phyloP scores from a whole-genome alignment of 2,797 vertebrate genomes.

The Sitta carolinensis region DNA sequence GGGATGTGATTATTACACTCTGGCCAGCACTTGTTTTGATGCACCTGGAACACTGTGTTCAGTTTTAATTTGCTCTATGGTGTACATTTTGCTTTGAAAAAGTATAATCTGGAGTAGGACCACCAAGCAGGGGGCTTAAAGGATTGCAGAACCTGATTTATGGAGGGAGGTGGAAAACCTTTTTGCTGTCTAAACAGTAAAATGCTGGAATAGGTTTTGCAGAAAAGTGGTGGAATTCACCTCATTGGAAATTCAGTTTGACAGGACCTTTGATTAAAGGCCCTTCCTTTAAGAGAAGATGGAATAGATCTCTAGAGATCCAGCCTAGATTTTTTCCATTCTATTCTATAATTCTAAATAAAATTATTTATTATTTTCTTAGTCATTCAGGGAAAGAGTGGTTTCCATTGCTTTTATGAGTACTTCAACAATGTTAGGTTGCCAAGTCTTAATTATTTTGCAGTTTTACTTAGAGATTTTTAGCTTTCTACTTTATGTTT shows the following conservation, averaged over 20 bases:
- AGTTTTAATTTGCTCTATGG: background rate
- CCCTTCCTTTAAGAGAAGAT: background rate
- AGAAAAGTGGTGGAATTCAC: background rate
- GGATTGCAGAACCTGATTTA: background rate
- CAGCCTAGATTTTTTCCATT: background rate
- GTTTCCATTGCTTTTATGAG: background rate
- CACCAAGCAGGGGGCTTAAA: background rate
- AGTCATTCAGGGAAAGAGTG: accelerated
- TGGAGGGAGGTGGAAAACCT: accelerated
- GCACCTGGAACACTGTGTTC: background rate
- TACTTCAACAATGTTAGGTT: background rate
- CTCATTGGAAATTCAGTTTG: background rate
- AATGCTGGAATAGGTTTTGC: background rate
- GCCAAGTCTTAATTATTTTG: accelerated
- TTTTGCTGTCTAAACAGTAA: background rate
- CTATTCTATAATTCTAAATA: background rate
- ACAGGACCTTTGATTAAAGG: background rate
- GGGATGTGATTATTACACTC: background rate
- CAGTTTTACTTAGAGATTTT: background rate
- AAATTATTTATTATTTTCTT: background rate
- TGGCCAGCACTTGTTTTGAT: background rate
- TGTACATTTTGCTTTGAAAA: background rate
- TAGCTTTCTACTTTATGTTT: background rate
- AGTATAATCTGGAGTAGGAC: background rate
- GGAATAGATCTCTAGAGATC: background rate